Conservation (phyloP, 2,797 vertebrate genomes). For the Gambelia wislizenii region DNA sequence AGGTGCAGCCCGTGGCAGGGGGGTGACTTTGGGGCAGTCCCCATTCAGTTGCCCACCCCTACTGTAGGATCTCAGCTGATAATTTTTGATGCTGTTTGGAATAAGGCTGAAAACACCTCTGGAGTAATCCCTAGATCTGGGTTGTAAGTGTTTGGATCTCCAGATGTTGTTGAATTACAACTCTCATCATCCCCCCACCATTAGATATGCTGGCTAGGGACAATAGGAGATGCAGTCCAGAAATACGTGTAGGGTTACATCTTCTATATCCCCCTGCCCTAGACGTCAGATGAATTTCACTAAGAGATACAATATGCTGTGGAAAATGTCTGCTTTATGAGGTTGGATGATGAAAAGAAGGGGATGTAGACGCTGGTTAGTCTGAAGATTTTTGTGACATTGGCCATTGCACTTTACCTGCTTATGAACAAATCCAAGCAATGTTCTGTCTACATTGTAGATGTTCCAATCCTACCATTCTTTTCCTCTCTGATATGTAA, state of each 20-base stretch:
- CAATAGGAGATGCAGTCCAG: not conserved
- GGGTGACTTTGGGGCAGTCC: no score
- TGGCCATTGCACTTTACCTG: not conserved
- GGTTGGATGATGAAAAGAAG: not conserved
- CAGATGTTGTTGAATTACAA: no score
- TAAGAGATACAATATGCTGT: slow-evolving; percentile 1
- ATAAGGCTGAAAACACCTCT: not conserved
- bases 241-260: not conserved
- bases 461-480: not conserved
- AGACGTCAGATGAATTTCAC: not conserved
- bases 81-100: not conserved
- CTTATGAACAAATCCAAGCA: not conserved
- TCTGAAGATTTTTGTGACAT: not conserved
- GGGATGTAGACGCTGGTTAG: not conserved
- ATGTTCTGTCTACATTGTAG: no score
- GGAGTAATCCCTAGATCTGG: not conserved
- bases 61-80: no score
- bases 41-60: no score
- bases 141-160: not conserved
- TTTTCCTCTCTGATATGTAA: not conserved
- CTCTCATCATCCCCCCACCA: not conserved
- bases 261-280: not conserved
- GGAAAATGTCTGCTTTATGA: not conserved
- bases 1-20: no score
- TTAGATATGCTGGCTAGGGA: not conserved